phyloP scores from a whole-genome alignment of 2,113 vertebrate genomes.

The Phalacrocorax carbo region DNA sequence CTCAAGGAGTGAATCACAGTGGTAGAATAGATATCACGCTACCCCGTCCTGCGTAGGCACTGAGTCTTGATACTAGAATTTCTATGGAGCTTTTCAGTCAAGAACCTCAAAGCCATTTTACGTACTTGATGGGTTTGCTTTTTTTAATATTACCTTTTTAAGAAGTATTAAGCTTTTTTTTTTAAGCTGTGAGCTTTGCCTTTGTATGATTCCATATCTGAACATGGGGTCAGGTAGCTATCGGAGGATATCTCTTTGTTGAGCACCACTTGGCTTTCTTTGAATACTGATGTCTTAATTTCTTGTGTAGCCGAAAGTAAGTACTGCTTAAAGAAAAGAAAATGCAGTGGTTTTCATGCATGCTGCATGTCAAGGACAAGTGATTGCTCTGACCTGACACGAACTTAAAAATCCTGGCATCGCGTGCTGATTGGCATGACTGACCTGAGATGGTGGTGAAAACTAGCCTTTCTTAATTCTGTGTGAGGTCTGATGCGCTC shows the following conservation, averaged over 20 bases:
- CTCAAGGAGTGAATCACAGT: background rate
- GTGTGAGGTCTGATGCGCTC: background rate
- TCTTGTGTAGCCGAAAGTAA: background rate
- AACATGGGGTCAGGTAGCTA: background rate
- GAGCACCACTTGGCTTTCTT: background rate
- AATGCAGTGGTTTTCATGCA: background rate
- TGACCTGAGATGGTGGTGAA: background rate
- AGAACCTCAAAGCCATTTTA: background rate
- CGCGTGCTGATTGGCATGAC: background rate
- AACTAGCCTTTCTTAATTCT: background rate
- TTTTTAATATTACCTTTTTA: background rate
- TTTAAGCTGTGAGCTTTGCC: background rate
- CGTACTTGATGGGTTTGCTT: background rate
- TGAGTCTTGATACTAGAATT: background rate
- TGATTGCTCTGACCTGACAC: background rate
- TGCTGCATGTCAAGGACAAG: background rate
- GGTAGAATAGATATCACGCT: background rate
- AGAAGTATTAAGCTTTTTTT: background rate
- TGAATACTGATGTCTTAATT: background rate
- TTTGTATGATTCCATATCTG: background rate
- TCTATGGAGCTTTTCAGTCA: background rate
- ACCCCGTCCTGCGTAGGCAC: rapidly evolving
- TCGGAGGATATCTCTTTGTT: background rate
- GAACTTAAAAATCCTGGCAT: background rate
- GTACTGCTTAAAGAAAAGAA: background rate